Evolutionary conservation across 2,797 vertebrate species (phyloP).

Genomic region (Poeciliopsis gracilis): DNA sequence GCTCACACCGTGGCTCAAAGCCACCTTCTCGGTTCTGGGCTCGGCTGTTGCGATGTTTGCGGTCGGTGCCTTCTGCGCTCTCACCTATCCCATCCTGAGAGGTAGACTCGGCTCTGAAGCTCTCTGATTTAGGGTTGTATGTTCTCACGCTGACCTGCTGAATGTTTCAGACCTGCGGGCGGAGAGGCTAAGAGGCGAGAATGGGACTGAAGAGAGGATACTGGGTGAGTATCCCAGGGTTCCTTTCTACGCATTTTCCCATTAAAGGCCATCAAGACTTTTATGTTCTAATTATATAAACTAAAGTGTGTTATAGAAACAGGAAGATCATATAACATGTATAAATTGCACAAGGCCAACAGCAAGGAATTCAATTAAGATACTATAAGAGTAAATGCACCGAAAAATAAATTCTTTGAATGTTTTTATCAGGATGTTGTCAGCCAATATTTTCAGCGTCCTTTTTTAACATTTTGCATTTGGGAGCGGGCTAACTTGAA

Average conservation of each 20-base stretch:
- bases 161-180: constrained; percentile 75
- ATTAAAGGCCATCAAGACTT: neutral
- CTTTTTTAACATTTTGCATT: too few species aligned
- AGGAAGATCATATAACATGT: neutral
- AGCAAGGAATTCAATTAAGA: too few species aligned
- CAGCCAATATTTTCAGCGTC: too few species aligned
- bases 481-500: too few species aligned
- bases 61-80: constrained; percentile 64
- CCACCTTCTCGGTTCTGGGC: constrained; percentile 59
- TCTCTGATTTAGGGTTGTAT: neutral
- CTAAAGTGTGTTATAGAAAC: neutral
- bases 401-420: too few species aligned
- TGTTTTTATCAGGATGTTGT: too few species aligned
- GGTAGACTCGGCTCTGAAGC: constrained; percentile 53
- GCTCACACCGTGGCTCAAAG: constrained; percentile 46
- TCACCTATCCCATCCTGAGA: constrained; percentile 78
- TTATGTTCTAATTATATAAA: neutral
- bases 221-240: constrained; percentile 64
- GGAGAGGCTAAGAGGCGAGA: constrained; percentile 63
- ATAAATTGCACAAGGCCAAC: too few species aligned
- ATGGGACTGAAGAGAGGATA: constrained; percentile 74
- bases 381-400: too few species aligned
- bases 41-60: constrained; percentile 56
- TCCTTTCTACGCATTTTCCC: neutral
- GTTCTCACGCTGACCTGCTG: neutral